Evolutionary conservation across 2,797 vertebrate species (phyloP), one percentile per base, ranked within the genome.

Genomic region (Pangasius sanitwongsei): DNA sequence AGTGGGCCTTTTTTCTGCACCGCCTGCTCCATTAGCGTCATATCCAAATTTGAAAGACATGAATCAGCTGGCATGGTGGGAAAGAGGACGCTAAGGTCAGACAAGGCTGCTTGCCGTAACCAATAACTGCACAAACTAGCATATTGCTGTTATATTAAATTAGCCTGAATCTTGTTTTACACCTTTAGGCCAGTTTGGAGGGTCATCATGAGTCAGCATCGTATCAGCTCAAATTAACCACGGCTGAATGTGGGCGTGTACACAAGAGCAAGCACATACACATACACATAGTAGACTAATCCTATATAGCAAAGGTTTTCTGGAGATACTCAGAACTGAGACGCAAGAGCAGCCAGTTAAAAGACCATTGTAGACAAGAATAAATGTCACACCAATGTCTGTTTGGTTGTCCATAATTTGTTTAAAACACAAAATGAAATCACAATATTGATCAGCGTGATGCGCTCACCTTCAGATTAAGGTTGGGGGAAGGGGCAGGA

Each of bases 191-290:
- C 28, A 89, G 91, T 93, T 94, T 92, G 93, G 95, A 96, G 95
- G 95, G 95, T 96, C 95, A 94, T 93, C 86, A 70, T 90, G 94
- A 94, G 95, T 96, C 95, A 94, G 92, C 83, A 87, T 77, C 92
- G 91, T 85, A 91, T 89, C 93, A 95, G 93, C 94, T 95, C 93
- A 93, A 77, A 91, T 88, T 0, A 9, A 89, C 90, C 89, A 92
- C 11, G 50, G 48, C 82, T 63, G 63, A 81, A 59, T 13, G 59
- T 53, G 15, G 28, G 63, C 3, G 18, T 37, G 28, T 41, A 72
- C 82, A 80, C 72, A 65, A 48, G 44, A 25, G 67, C 70, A 61
- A 44, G 25, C 70, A 70, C 37, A 72, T 20, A 80, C 34, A 61
- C 84, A 88, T 61, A 85, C 72, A 85, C 80, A 85, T 41, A n/a